phyloP scores from a whole-genome alignment of 2,888 invertebrate species.

The Urechis unicinctus region DNA sequence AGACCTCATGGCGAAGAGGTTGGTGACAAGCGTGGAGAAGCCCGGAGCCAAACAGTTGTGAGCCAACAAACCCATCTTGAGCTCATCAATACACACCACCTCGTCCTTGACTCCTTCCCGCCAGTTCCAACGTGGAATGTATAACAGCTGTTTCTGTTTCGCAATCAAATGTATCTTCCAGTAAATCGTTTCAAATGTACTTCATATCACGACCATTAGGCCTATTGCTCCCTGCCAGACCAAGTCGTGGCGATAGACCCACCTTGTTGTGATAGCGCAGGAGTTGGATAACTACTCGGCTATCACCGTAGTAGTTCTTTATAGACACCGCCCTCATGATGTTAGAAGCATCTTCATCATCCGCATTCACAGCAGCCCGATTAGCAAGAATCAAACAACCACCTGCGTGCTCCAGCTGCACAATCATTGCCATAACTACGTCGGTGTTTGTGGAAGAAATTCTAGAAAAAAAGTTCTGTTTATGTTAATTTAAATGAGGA shows the following conservation, averaged over 20 bases:
- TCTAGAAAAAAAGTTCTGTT: background rate
- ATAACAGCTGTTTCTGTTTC: slow-evolving; percentile 13
- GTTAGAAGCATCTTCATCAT: slow-evolving; percentile 21
- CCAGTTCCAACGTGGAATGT: slow-evolving; percentile 20
- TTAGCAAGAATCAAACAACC: slow-evolving; percentile 19
- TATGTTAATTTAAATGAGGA: background rate
- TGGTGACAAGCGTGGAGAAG: slow-evolving; percentile 15
- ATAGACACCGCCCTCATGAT: slow-evolving; percentile 24
- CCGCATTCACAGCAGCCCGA: slow-evolving; percentile 11
- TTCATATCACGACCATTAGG: no score
- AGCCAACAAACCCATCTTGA: slow-evolving; percentile 19
- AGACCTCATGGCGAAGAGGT: slow-evolving; percentile 21
- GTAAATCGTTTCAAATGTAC: background rate
- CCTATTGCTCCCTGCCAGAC: no score
- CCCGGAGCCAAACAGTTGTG: slow-evolving; percentile 24
- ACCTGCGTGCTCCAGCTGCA: slow-evolving; percentile 15
- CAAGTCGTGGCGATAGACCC: background rate
- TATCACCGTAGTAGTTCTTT: slow-evolving; percentile 19
- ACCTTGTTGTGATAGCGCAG: slow-evolving; percentile 22
- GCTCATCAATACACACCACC: slow-evolving; percentile 20
- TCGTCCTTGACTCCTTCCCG: slow-evolving; percentile 11
- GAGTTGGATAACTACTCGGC: slow-evolving; percentile 23
- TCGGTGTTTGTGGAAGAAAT: background rate
- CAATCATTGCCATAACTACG: background rate
- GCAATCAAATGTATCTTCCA: background rate